Evolutionary conservation across 2,888 invertebrate species (phyloP).

Genomic region (Lepidochrysops patricia): DNA sequence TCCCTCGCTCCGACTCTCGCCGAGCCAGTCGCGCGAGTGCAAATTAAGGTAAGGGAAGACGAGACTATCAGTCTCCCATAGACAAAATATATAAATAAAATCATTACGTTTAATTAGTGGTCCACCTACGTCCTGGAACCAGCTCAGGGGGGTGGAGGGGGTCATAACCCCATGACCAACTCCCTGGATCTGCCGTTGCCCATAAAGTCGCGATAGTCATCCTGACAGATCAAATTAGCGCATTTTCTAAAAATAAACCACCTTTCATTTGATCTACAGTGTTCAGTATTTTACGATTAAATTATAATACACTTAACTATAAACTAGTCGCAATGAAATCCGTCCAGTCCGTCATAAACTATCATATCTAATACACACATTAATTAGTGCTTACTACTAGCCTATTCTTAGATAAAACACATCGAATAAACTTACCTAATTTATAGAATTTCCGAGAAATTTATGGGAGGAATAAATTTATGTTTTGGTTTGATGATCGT

Average conservation of each 20-base stretch:
- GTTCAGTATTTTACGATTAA: not conserved
- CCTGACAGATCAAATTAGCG: not conserved
- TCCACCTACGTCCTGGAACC: too few species aligned
- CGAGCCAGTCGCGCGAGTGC: too few species aligned
- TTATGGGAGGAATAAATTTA: not conserved
- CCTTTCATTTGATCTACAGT: not conserved
- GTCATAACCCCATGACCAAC: too few species aligned
- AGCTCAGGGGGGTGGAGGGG: too few species aligned
- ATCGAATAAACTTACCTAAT: not conserved
- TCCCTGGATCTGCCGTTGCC: too few species aligned
- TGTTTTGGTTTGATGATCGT: not conserved
- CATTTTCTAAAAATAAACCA: not conserved
- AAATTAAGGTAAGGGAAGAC: too few species aligned
- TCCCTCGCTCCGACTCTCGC: too few species aligned
- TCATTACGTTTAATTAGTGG: too few species aligned
- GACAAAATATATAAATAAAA: too few species aligned
- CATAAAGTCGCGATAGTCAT: too few species aligned
- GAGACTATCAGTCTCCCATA: too few species aligned
- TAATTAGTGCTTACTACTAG: slow-evolving; percentile 6
- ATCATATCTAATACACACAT: not conserved
- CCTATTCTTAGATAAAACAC: not conserved
- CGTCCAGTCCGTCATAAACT: slow-evolving; percentile 3
- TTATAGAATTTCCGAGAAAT: slow-evolving; percentile 6
- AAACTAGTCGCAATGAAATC: slow-evolving; percentile 6
- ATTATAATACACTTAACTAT: not conserved